These are phyloP conservation scores for Emydocephalus ijimae DNA, from an alignment of 2,113 vertebrate species.

Conservation along the genomic window DNA sequence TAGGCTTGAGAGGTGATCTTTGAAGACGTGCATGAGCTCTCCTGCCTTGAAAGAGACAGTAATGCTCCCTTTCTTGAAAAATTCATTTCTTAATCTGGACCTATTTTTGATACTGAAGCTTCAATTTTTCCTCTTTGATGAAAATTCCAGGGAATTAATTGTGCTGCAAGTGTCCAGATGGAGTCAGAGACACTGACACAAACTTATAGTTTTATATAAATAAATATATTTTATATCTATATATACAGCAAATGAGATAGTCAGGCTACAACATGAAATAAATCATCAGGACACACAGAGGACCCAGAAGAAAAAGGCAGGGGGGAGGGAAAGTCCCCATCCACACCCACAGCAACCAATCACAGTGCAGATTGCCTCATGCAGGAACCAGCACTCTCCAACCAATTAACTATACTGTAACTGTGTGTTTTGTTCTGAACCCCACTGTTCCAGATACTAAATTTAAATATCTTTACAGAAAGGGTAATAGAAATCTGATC, in stretches of 20 bases:
- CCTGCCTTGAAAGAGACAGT: background rate
- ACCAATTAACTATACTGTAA: background rate
- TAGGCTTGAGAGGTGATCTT: background rate
- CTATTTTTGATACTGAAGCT: background rate
- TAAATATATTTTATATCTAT: background rate
- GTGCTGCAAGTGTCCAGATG: background rate
- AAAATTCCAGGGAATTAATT: background rate
- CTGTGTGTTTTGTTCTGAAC: background rate
- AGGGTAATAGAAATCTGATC: background rate
- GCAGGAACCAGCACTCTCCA: background rate
- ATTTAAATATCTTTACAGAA: background rate
- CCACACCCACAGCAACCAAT: background rate
- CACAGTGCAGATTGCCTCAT: background rate
- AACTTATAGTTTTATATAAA: background rate
- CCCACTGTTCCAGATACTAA: background rate
- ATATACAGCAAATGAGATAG: background rate
- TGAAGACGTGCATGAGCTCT: background rate
- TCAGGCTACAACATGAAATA: background rate
- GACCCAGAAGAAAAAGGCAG: background rate
- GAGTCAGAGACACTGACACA: background rate
- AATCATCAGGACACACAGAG: background rate
- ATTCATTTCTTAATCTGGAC: background rate
- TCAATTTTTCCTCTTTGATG: background rate
- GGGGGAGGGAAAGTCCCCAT: accelerated
- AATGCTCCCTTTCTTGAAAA: background rate